Conservation (phyloP, 2,113 vertebrate species). For the Pao palembangensis region DNA sequence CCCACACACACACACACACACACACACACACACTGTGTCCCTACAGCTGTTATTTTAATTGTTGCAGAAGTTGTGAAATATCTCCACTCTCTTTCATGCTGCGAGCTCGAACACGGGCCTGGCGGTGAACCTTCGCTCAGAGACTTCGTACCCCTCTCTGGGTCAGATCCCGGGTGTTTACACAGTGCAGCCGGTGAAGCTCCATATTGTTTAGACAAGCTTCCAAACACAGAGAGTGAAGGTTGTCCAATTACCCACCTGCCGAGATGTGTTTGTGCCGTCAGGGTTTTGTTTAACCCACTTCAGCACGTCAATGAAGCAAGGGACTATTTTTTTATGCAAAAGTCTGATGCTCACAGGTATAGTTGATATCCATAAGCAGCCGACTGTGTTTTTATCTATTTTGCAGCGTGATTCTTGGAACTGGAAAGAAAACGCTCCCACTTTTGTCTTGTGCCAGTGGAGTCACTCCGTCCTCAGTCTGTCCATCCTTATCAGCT, state of each 20-base stretch:
- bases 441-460: neutral
- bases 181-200: conserved; percentile 70
- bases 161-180: conserved; percentile 76
- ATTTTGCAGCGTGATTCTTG: neutral
- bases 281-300: conserved; percentile 48
- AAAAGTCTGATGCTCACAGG: conserved; percentile 1
- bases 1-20: too few species aligned
- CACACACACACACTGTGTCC: too few species aligned
- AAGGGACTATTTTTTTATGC: neutral
- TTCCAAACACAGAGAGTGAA: conserved; percentile 73
- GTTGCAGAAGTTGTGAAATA: conserved; percentile 21
- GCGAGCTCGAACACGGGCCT: conserved; percentile 45
- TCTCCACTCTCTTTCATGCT: conserved; percentile 38
- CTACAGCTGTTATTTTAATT: conserved; percentile 10
- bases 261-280: conserved; percentile 54
- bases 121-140: conserved; percentile 56
- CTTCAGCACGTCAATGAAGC: conserved; percentile 33
- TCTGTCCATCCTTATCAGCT: conserved; percentile 45
- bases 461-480: conserved; percentile 45
- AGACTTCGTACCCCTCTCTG: conserved; percentile 65
- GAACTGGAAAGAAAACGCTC: too few species aligned
- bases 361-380: too few species aligned
- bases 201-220: conserved; percentile 76
- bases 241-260: conserved; percentile 61
- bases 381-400: neutral